These are phyloP conservation scores for Leptinotarsa lineolata DNA, from an alignment of 1,140 invertebrate species.

Conservation along the genomic window DNA sequence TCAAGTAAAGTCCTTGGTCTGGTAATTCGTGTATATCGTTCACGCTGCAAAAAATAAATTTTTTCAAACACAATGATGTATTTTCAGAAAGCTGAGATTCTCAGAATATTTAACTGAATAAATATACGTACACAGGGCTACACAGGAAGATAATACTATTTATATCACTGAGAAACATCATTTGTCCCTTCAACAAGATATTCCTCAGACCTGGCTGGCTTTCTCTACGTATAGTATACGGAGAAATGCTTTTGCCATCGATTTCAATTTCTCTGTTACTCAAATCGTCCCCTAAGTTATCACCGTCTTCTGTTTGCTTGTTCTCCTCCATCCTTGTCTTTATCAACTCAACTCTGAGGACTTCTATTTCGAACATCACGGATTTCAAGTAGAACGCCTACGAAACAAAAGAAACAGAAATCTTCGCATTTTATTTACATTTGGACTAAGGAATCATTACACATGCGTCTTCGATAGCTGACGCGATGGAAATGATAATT, in stretches of 20 bases:
- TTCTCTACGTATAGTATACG: conserved; percentile 57
- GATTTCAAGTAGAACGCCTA: conserved; percentile 65
- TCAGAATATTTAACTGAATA: too few relatives aligned
- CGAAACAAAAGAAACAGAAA: conserved; percentile 26
- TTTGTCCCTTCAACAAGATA: conserved; percentile 81
- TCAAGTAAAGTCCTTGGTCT: conserved; percentile 77
- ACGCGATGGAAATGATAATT: too few relatives aligned
- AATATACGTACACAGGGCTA: conserved; percentile 78
- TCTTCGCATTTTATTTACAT: too few relatives aligned
- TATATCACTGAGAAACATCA: conserved; percentile 79
- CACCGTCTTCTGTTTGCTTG: conserved; percentile 13
- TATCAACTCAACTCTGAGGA: conserved; percentile 53
- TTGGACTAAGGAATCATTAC: too few relatives aligned
- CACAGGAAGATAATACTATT: conserved; percentile 82
- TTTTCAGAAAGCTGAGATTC: too few relatives aligned
- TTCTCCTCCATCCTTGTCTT: conserved; percentile 18
- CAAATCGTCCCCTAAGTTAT: conserved; percentile 31
- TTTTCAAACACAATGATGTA: background rate
- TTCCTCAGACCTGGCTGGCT: conserved; percentile 70
- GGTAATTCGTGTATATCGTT: conserved; percentile 82
- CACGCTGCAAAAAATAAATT: conserved; percentile 63
- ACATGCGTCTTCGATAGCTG: too few relatives aligned
- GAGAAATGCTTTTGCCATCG: conserved; percentile 58
- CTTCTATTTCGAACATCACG: conserved; percentile 68
- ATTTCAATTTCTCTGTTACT: conserved; percentile 42